Evolutionary conservation across 1,140 invertebrate species (phyloP), one percentile per base, ranked within the genome.

Genomic region (Papilio polyxenes): DNA sequence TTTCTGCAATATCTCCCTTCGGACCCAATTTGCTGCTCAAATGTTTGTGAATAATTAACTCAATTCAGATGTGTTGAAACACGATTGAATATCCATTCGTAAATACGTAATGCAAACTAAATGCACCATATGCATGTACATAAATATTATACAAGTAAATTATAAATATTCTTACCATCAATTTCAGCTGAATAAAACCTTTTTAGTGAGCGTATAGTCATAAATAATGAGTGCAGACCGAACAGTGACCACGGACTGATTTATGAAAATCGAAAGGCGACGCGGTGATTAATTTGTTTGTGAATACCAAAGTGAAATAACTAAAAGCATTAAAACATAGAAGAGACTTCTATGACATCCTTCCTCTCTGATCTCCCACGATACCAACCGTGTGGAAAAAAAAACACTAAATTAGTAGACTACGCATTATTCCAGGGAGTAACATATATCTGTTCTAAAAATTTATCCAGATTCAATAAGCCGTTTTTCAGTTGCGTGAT

Each of bases 31-130:
- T 51, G 49, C 10, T 13, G 49, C 10, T 6, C 11, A n/a, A 59
- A n/a, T 59, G 56, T 59, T 59, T 17, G 56, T 59, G 56, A 20
- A 59, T 59, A n/a, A 59, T 59, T 59, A 59, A 59, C n/a, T 59
- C 15, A 20, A 59, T n/a, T 59, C 15, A 59, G 56, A 59, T 17
- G 56, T 59, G 56, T 59, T 59, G 56, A 59, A 59, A 59, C 56
- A 59, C 56, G 15, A n/a, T 59, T n/a, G 56, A 59, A 59, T 59
- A 59, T 59, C 2, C 0, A 31, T 31, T 31, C n/a, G 56, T n/a
- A 17, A 59, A 59, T 59, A 59, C 6, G 9, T 51, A 51, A 51
- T 51, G 49, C 49, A 51, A 51, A 51, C 9, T 51, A 51, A 51
- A 51, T 51, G 49, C 48, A 49, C 48, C 48, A 3, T 10, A 56